Percentiles rank a stretch among this genome's conserved stretches.
These are phyloP conservation scores for Calephelis virginiensis DNA, from an alignment of 1,140 invertebrate species.

Conservation along the genomic window DNA sequence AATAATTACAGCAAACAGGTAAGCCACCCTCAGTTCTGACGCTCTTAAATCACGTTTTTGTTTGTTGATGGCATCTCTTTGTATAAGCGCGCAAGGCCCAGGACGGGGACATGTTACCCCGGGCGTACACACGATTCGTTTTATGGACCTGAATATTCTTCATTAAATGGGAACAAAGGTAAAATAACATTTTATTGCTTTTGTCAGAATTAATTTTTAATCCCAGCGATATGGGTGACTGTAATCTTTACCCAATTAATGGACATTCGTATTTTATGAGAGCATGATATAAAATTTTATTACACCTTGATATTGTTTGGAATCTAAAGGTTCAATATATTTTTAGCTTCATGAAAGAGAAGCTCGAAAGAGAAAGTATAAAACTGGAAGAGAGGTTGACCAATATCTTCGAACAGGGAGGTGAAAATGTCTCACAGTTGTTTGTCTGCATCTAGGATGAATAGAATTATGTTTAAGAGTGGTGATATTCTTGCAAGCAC, in stretches of 20 bases:
- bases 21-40: slow-evolving; percentile 39
- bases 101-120: slow-evolving; percentile 31
- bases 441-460: too few species aligned
- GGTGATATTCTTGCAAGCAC: too few species aligned
- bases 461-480: too few species aligned
- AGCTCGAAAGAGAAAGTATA: too few species aligned
- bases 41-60: slow-evolving; percentile 68
- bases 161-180: slow-evolving; percentile 28
- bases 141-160: slow-evolving; percentile 29
- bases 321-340: too few species aligned
- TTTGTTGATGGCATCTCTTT: slow-evolving; percentile 60
- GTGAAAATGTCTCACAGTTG: too few species aligned
- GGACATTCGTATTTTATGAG: not conserved
- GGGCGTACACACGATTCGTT: slow-evolving; percentile 33
- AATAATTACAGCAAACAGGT: slow-evolving; percentile 21
- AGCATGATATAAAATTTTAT: not conserved
- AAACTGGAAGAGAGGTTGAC: too few species aligned
- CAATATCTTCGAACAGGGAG: too few species aligned
- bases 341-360: too few species aligned
- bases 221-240: slow-evolving; percentile 4
- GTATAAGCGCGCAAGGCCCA: slow-evolving; percentile 41
- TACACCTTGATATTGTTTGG: not conserved
- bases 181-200: slow-evolving; percentile 27
- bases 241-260: slow-evolving; percentile 4
- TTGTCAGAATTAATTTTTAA: slow-evolving; percentile 23